Base-by-base conservation (phyloP, 2,113 vertebrate genomes). In the Thymallus thymallus region DNA sequence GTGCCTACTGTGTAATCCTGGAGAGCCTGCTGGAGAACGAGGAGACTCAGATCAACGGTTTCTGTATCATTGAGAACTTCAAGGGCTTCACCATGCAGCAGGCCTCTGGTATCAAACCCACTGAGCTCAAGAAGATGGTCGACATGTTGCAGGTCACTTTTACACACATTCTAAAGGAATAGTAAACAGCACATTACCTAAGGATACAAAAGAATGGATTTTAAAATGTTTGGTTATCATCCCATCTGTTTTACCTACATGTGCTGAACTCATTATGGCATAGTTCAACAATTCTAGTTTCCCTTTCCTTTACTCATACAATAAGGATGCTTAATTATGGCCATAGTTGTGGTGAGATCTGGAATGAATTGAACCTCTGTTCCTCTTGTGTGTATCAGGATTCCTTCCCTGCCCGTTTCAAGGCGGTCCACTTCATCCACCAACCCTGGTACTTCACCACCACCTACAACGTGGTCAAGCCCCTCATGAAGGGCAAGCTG, bases 401-500 rank as follows among this genome's bases (percentile, higher is more conserved):
- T 74, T 98, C 97, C 3, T 99, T 99, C 85, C 98, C 98, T 4
- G 98, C 98, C 0, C 94, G 98, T 58, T 99, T 99, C 91, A 99
- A 99, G 88, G 96, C 98, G 0, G 93, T 99, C 76, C 95, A 99
- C 90, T 98, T 98, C 90, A 98, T 99, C 88, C 94, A 99, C 85
- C 97, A 99, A 90, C 98, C 98, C 0, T 99, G 98, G 98, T 98
- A 99, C 85, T 99, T 99, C 89, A 98, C 97, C 84, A 98, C 97
- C 35, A 99, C 98, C 76, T 99, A 99, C 91, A 99, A 98, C 0
- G 91, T 98, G 82, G 98, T 98, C 83, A 98, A 97, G 84, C 97
- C 98, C 0, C 95, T 99, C 79, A 89, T 99, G 92, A 99, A 99
- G 89, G 92, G 94, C 93, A 99, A 99, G 80, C 92, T 99, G 63